phyloP scores from a whole-genome alignment of 2,113 vertebrate genomes.

The Callospermophilus lateralis region DNA sequence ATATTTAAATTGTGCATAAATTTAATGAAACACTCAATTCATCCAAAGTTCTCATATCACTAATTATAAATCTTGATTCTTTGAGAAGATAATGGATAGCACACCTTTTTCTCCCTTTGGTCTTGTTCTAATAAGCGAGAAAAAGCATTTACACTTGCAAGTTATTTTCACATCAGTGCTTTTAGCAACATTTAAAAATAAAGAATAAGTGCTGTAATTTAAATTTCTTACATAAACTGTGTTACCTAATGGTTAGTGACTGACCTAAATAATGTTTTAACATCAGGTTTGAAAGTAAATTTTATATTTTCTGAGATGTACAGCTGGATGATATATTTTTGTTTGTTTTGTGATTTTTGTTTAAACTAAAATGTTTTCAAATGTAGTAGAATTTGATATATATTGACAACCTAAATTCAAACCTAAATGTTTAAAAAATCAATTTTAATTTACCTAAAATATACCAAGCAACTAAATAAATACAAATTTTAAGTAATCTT shows the following conservation, averaged over 20 bases:
- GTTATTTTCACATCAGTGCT: slow-evolving; percentile 68
- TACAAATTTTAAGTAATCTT: background rate
- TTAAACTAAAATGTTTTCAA: background rate
- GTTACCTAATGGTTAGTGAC: slow-evolving; percentile 8
- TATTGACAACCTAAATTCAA: background rate
- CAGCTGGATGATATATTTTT: background rate
- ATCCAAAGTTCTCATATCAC: background rate
- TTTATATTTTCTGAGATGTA: background rate
- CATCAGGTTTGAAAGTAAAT: background rate
- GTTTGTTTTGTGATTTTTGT: background rate
- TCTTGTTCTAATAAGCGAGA: slow-evolving; percentile 66
- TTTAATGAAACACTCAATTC: background rate
- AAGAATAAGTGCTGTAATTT: slow-evolving; percentile 37
- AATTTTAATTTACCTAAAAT: background rate
- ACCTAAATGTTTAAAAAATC: background rate
- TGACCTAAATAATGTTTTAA: slow-evolving; percentile 64
- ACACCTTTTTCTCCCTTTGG: background rate
- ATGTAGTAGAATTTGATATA: background rate
- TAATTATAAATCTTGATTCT: slow-evolving; percentile 61
- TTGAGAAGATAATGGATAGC: slow-evolving; percentile 48
- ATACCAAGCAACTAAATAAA: background rate
- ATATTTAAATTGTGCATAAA: background rate
- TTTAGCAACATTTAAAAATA: slow-evolving; percentile 69
- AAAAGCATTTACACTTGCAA: slow-evolving; percentile 55
- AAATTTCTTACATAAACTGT: slow-evolving; percentile 40